Percentiles rank a stretch among this genome's conserved stretches.
Evolutionary conservation across 2,113 vertebrate genomes (phyloP).

Genomic region (Hirundichthys speculiger): DNA sequence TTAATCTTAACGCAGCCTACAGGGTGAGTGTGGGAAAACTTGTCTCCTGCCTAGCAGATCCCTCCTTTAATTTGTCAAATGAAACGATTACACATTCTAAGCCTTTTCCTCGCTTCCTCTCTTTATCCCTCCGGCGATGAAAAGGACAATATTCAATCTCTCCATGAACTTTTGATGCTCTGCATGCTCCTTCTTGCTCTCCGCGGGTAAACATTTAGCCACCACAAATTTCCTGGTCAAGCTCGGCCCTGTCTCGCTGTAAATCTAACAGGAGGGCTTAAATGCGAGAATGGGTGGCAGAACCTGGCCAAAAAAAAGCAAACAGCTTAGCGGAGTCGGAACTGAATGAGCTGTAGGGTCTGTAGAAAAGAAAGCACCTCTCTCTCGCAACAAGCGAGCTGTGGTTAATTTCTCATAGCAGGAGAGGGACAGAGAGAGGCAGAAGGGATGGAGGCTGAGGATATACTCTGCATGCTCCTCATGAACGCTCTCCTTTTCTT

Average conservation of each 20-base stretch:
- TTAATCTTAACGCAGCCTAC: slow-evolving; percentile 53
- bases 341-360: slow-evolving; percentile 66
- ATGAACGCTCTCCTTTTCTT: slow-evolving; percentile 92
- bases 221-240: slow-evolving; percentile 77
- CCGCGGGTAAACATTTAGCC: slow-evolving; percentile 69
- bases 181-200: slow-evolving; percentile 62
- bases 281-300: slow-evolving; percentile 72
- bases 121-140: slow-evolving; percentile 57
- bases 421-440: slow-evolving; percentile 38
- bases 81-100: slow-evolving; percentile 72
- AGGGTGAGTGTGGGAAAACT: slow-evolving; percentile 60
- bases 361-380: slow-evolving; percentile 62
- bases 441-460: slow-evolving; percentile 65
- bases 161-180: slow-evolving; percentile 58
- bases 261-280: slow-evolving; percentile 70
- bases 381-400: slow-evolving; percentile 54
- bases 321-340: slow-evolving; percentile 66
- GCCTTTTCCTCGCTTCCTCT: slow-evolving; percentile 35
- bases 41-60: slow-evolving; percentile 38
- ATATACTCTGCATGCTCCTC: slow-evolving; percentile 94
- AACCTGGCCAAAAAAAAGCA: slow-evolving; percentile 66
- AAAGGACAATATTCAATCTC: slow-evolving; percentile 68
- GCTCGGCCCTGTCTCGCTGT: slow-evolving; percentile 56
- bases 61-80: slow-evolving; percentile 70
- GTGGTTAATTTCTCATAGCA: slow-evolving; percentile 70